Conservation (phyloP, 1,140 invertebrate species). For the Dendroctonus ponderosae region DNA sequence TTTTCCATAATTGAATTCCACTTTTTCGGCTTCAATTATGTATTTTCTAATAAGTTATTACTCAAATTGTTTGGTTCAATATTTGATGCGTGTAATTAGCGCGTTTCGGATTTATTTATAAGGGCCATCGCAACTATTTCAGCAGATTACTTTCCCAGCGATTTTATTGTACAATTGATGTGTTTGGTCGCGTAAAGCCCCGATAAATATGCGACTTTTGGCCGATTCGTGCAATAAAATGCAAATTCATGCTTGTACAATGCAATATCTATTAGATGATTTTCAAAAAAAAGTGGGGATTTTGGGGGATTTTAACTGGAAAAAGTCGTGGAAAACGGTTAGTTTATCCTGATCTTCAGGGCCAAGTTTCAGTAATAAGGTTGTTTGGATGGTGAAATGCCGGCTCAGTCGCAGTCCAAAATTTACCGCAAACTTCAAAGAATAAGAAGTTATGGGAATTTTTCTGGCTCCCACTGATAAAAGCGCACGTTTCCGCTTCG, state of each 20-base stretch:
- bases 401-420: too few relatives aligned
- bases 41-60: constrained; percentile 33
- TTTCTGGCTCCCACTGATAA: too few relatives aligned
- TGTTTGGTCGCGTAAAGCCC: constrained; percentile 4
- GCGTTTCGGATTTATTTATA: constrained; percentile 26
- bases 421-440: too few relatives aligned
- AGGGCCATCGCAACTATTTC: constrained; percentile 15
- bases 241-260: background rate
- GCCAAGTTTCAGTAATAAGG: too few relatives aligned
- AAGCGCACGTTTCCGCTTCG: too few relatives aligned
- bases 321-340: too few relatives aligned
- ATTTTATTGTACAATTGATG: constrained; percentile 17
- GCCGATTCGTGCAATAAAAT: constrained; percentile 4
- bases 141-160: constrained; percentile 26
- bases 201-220: constrained; percentile 19
- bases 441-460: too few relatives aligned
- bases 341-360: too few relatives aligned
- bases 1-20: constrained; percentile 28
- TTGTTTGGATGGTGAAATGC: too few relatives aligned
- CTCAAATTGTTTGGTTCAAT: constrained; percentile 30
- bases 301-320: background rate
- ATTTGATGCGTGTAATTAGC: constrained; percentile 29
- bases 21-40: constrained; percentile 27
- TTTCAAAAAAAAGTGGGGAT: too few relatives aligned
- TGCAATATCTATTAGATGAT: too few relatives aligned